phyloP scores from a whole-genome alignment of 2,888 invertebrate genomes.

The Dromius quadrimaculatus region DNA sequence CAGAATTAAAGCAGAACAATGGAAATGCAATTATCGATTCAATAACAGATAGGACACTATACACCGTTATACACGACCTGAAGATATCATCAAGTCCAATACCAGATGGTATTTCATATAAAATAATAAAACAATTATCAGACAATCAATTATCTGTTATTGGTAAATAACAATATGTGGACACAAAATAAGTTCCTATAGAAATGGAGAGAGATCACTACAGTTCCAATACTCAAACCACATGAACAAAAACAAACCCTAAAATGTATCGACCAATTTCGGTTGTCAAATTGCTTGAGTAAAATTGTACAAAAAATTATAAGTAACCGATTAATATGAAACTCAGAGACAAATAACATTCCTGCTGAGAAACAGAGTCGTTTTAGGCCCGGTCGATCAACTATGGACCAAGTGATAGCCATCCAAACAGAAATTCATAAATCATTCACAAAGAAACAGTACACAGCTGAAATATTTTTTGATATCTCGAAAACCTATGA shows the following conservation, averaged over 20 bases:
- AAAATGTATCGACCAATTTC: conserved; percentile 37
- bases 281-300: conserved; percentile 16
- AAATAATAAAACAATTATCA: not conserved
- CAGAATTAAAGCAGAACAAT: not conserved
- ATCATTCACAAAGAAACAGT: conserved; percentile 9
- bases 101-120: not conserved
- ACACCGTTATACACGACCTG: not conserved
- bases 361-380: conserved; percentile 3
- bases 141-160: too few species aligned
- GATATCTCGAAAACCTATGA: conserved; percentile 7
- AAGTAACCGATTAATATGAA: conserved; percentile 31
- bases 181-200: not conserved
- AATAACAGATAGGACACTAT: not conserved
- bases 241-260: conserved; percentile 19
- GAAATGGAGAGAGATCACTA: not conserved
- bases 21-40: not conserved
- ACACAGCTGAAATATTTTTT: conserved; percentile 14
- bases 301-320: conserved; percentile 41
- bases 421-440: conserved; percentile 4
- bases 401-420: conserved; percentile 5
- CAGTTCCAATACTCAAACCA: conserved; percentile 16
- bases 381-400: conserved; percentile 17
- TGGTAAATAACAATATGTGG: not conserved
- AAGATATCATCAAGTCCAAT: not conserved
- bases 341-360: not conserved